These are phyloP conservation scores for Episyrphus balteatus DNA, from an alignment of 1,140 invertebrate genomes.

Conservation along the genomic window DNA sequence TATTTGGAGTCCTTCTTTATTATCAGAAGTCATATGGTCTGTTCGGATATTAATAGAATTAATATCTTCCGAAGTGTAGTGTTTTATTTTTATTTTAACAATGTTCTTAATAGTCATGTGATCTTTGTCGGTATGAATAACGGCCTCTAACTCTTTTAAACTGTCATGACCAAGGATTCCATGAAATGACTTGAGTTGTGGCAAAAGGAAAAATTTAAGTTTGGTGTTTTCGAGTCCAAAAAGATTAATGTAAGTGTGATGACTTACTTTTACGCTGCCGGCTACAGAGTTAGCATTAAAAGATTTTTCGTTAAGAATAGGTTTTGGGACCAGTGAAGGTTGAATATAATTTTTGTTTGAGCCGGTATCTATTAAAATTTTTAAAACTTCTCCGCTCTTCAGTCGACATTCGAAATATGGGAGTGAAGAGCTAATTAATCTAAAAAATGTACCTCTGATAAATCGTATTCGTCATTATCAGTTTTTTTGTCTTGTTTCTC, in stretches of 20 bases:
- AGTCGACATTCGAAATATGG: slow-evolving; percentile 3
- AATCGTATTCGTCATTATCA: background rate
- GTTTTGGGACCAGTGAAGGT: background rate
- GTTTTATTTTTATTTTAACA: background rate
- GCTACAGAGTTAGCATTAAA: slow-evolving; percentile 4
- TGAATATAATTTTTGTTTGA: slow-evolving; percentile 6
- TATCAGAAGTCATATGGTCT: background rate
- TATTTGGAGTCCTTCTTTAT: background rate
- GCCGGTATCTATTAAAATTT: slow-evolving; percentile 6
- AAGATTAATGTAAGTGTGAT: slow-evolving; percentile 7
- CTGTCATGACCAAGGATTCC: slow-evolving; percentile 4
- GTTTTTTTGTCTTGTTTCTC: too few relatives aligned
- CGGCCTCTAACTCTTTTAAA: slow-evolving; percentile 5
- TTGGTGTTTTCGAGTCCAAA: slow-evolving; percentile 3
- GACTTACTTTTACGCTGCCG: background rate
- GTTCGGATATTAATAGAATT: slow-evolving; percentile 8
- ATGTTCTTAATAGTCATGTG: slow-evolving; percentile 1
- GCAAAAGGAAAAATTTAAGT: slow-evolving; percentile 3
- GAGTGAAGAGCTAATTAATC: slow-evolving; percentile 3
- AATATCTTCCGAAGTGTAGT: slow-evolving; percentile 8
- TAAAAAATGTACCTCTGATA: slow-evolving; percentile 4
- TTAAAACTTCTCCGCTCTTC: slow-evolving; percentile 4
- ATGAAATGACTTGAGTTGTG: slow-evolving; percentile 1
- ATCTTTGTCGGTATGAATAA: slow-evolving; percentile 8
- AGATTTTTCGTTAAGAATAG: background rate